phyloP scores from a whole-genome alignment of 1,140 invertebrate species.

The Heliconius hewitsoni region DNA sequence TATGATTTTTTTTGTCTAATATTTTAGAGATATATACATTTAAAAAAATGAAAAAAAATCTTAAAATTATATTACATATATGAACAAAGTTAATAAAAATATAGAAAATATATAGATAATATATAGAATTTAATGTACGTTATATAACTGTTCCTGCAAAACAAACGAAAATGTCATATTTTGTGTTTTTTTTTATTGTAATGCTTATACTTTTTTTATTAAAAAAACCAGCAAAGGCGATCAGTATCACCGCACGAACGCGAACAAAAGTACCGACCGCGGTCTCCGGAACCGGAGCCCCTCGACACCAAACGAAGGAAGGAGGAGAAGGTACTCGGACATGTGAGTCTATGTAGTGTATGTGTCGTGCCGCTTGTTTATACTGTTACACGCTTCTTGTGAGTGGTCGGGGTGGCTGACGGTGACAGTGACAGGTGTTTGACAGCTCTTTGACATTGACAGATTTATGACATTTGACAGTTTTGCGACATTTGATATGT shows the following conservation, averaged over 20 bases:
- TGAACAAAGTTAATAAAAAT: too few species aligned
- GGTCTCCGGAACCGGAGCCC: conserved; percentile 85
- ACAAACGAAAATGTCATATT: too few species aligned
- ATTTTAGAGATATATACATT: too few species aligned
- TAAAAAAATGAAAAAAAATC: too few species aligned
- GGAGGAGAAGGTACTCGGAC: conserved; percentile 91
- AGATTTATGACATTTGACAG: neutral
- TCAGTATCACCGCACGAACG: conserved; percentile 95
- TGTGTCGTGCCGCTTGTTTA: conserved; percentile 64
- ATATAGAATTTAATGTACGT: too few species aligned
- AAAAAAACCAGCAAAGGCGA: conserved; percentile 79
- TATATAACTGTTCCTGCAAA: too few species aligned
- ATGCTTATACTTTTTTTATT: neutral
- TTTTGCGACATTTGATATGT: neutral
- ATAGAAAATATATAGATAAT: too few species aligned
- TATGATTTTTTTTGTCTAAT: too few species aligned
- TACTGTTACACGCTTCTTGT: conserved; percentile 14
- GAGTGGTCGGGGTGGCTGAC: conserved; percentile 28
- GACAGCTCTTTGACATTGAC: neutral
- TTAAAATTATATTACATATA: too few species aligned
- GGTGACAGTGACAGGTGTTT: neutral
- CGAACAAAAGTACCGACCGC: conserved; percentile 89
- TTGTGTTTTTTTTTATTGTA: too few species aligned
- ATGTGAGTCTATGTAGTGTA: conserved; percentile 86
- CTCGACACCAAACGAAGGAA: conserved; percentile 89